Conservation (phyloP, 2,113 vertebrate genomes). For the Cyanistes caeruleus region DNA sequence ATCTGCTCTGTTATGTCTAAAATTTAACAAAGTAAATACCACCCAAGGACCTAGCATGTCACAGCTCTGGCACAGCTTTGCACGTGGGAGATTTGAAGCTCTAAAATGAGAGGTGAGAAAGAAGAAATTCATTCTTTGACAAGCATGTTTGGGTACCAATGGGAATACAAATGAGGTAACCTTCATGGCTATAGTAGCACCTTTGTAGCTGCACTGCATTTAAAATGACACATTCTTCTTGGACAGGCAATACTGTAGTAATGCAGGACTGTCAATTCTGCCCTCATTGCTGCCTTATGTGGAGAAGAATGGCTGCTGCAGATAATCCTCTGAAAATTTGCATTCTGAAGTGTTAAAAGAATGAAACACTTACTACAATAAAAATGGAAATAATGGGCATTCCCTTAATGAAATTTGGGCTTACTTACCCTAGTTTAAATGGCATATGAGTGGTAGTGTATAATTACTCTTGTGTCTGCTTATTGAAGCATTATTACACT, state of each 20-base stretch:
- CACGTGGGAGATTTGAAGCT: not conserved
- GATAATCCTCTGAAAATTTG: not conserved
- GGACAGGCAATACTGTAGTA: not conserved
- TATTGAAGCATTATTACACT: not conserved
- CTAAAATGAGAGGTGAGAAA: not conserved
- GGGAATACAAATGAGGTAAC: not conserved
- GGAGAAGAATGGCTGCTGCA: not conserved
- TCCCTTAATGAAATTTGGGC: not conserved
- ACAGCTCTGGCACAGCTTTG: not conserved
- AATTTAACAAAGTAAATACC: not conserved
- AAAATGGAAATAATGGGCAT: not conserved
- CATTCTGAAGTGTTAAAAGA: not conserved
- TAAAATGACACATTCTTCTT: not conserved
- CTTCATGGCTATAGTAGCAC: not conserved
- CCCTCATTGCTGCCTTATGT: not conserved
- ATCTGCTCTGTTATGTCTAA: not conserved
- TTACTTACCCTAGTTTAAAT: not conserved
- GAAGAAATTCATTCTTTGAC: not conserved
- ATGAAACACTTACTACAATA: not conserved
- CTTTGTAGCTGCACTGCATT: not conserved
- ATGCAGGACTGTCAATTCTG: not conserved
- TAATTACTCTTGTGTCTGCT: not conserved
- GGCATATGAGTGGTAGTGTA: not conserved
- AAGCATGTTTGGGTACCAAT: not conserved
- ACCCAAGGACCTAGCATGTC: not conserved